Conservation (phyloP, 2,888 invertebrate genomes). For the Pammene aurita region DNA sequence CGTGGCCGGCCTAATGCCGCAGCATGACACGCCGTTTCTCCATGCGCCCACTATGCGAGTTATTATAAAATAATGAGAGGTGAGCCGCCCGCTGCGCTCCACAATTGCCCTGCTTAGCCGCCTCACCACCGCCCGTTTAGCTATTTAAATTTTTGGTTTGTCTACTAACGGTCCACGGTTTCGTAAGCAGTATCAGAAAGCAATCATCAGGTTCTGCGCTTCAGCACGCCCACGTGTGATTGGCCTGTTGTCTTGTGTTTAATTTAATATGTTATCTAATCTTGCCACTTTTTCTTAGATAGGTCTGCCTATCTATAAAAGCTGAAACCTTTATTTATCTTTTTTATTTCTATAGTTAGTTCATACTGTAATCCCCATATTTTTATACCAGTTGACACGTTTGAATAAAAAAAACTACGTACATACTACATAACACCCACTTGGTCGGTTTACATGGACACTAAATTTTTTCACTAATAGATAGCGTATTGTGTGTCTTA, state of each 20-base stretch:
- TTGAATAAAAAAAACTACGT: too few relatives aligned
- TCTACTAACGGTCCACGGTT: conserved; percentile 76
- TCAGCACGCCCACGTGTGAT: conserved; percentile 62
- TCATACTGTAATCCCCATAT: too few relatives aligned
- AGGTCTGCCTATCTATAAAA: neutral
- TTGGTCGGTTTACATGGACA: too few relatives aligned
- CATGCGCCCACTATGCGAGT: conserved; percentile 71
- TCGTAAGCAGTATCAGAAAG: conserved; percentile 69
- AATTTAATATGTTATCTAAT: conserved; percentile 39
- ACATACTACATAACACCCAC: too few relatives aligned
- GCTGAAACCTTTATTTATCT: too few relatives aligned
- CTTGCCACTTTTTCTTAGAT: conserved; percentile 9
- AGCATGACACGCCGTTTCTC: conserved; percentile 76
- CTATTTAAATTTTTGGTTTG: conserved; percentile 83
- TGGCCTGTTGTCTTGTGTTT: conserved; percentile 43
- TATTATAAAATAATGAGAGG: conserved; percentile 83
- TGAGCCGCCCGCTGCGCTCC: conserved; percentile 78
- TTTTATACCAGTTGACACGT: too few relatives aligned
- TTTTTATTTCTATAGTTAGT: too few relatives aligned
- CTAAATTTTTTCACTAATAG: too few relatives aligned
- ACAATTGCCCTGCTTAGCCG: conserved; percentile 82
- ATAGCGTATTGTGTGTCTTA: too few relatives aligned
- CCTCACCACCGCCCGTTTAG: conserved; percentile 77
- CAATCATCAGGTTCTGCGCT: conserved; percentile 61
- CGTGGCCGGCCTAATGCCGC: conserved; percentile 54